phyloP scores from a whole-genome alignment of 2,888 invertebrate species.

The Thera britannica region DNA sequence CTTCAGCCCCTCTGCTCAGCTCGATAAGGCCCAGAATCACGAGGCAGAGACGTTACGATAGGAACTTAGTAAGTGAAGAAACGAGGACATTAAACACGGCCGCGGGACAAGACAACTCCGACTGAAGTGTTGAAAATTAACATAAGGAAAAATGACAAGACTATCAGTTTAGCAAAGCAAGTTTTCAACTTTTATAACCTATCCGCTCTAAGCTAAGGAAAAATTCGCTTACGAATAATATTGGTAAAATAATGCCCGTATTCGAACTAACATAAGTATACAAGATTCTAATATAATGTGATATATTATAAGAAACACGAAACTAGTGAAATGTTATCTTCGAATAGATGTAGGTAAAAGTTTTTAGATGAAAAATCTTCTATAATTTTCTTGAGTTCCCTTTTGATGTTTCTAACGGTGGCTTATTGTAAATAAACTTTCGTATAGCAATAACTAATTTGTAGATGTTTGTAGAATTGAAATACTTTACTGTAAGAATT shows the following conservation, averaged over 20 bases:
- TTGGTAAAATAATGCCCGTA: conserved; percentile 25
- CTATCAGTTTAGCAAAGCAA: conserved; percentile 6
- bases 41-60: conserved; percentile 76
- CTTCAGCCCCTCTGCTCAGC: conserved; percentile 76
- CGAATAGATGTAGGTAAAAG: conserved; percentile 49
- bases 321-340: conserved; percentile 61
- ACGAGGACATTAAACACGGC: conserved; percentile 73
- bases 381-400: conserved; percentile 60
- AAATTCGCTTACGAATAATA: conserved; percentile 13
- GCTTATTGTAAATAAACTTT: conserved; percentile 66
- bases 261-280: conserved; percentile 56
- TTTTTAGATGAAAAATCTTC: conserved; percentile 43
- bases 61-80: conserved; percentile 74
- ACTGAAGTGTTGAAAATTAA: conserved; percentile 53
- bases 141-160: conserved; percentile 3
- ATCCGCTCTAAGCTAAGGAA: conserved; percentile 7
- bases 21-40: conserved; percentile 77
- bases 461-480: conserved; percentile 56
- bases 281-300: conserved; percentile 82
- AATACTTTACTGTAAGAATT: conserved; percentile 48
- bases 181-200: conserved; percentile 18
- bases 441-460: conserved; percentile 72
- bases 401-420: conserved; percentile 68
- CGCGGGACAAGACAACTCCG: conserved; percentile 76
- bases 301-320: conserved; percentile 71